Percentiles rank a stretch among this genome's conserved stretches.
Conservation (phyloP, 1,140 invertebrate species). For the Wiebesia pumilae region DNA sequence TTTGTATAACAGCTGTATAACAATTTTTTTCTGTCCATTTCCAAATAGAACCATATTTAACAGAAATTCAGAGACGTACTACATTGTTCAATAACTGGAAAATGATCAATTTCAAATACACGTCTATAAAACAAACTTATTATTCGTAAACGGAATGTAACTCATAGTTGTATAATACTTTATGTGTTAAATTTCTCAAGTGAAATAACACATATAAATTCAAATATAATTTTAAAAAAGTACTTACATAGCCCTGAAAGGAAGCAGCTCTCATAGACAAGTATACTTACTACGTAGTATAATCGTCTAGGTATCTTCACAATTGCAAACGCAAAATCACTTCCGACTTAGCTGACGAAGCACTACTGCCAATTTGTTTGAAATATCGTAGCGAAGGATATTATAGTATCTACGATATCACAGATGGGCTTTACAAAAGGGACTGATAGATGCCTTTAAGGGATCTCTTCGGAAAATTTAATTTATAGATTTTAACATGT, state of each 20-base stretch:
- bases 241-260: background rate
- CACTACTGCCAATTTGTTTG: background rate
- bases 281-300: background rate
- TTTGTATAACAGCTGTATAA: no score
- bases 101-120: no score
- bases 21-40: no score
- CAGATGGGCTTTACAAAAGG: background rate
- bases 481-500: background rate
- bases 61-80: no score
- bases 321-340: conserved; percentile 2
- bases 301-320: background rate
- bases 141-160: no score
- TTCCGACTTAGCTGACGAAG: conserved; percentile 3
- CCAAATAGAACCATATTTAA: no score
- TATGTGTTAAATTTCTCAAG: no score
- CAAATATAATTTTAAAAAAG: background rate
- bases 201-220: no score
- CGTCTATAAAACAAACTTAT: no score
- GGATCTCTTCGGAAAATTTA: background rate
- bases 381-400: background rate
- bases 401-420: background rate
- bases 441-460: background rate
- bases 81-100: no score
- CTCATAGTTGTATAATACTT: no score
- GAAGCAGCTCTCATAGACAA: background rate